A percentile compares a stretch with the other conserved stretches of the same genome.
Evolutionary conservation across 1,140 invertebrate genomes (phyloP).

Genomic region (Drosophila quadrilineata): DNA sequence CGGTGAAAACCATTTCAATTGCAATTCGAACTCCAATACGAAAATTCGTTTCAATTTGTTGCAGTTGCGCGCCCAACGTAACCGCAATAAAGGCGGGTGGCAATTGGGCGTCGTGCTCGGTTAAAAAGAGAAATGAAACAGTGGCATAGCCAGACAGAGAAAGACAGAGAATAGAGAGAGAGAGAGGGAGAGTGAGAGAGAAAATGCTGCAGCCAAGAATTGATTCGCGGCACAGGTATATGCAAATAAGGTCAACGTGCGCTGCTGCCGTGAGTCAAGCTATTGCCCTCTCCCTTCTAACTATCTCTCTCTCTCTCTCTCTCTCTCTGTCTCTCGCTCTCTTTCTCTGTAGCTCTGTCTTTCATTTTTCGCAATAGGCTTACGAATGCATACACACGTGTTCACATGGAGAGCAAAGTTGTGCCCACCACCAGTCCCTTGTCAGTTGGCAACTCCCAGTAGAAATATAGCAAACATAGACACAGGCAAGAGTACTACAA

Average conservation of each 20-base stretch:
- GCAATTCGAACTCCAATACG: constrained; percentile 74
- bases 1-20: constrained; percentile 71
- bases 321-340: too few species aligned
- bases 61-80: constrained; percentile 59
- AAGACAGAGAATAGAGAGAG: not conserved
- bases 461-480: too few species aligned
- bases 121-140: too few species aligned
- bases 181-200: not conserved
- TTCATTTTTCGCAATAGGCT: constrained; percentile 23
- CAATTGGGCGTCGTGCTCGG: not conserved
- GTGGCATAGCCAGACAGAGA: too few species aligned
- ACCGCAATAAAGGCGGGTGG: constrained; percentile 45
- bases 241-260: constrained; percentile 78
- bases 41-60: constrained; percentile 77
- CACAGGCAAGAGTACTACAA: not conserved
- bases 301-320: too few species aligned
- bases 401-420: not conserved
- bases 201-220: constrained; percentile 56
- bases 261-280: constrained; percentile 49
- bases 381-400: not conserved
- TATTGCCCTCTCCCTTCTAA: too few species aligned
- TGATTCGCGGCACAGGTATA: constrained; percentile 64
- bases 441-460: too few species aligned
- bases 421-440: too few species aligned
- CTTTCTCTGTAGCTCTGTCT: too few species aligned